phyloP scores from a whole-genome alignment of 2,113 vertebrate genomes.

The Cyprinodon tularosa region DNA sequence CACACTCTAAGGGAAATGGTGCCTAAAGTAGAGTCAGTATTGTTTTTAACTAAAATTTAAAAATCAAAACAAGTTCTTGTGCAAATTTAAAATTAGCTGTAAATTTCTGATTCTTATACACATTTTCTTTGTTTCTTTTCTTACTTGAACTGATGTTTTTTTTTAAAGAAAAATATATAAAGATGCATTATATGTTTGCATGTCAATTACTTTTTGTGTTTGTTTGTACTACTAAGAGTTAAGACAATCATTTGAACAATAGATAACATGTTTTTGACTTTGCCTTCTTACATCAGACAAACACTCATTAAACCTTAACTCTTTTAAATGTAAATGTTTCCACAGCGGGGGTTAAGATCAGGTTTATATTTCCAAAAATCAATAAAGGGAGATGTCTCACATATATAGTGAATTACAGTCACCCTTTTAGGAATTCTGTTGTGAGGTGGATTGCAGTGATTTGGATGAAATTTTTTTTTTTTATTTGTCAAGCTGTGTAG shows the following conservation, averaged over 20 bases:
- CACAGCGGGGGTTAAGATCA: not conserved
- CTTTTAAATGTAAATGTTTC: not conserved
- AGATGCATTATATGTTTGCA: too few species aligned
- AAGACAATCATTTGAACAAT: not conserved
- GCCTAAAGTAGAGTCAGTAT: too few species aligned
- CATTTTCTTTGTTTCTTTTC: not conserved
- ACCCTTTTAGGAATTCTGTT: conserved; percentile 24
- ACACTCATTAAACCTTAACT: not conserved
- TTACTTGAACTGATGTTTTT: not conserved
- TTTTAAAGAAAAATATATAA: not conserved
- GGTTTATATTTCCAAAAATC: conserved; percentile 8
- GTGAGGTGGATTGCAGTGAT: not conserved
- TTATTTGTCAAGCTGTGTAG: conserved; percentile 22
- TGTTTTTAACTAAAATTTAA: not conserved
- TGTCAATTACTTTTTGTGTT: not conserved
- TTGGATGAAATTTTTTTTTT: not conserved
- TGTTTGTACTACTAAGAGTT: not conserved
- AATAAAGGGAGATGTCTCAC: not conserved
- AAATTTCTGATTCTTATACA: not conserved
- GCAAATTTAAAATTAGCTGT: not conserved
- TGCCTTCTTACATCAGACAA: not conserved
- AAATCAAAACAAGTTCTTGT: not conserved
- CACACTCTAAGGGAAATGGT: not conserved
- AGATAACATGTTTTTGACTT: not conserved
- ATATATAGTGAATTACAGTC: conserved; percentile 13